Evolutionary conservation across 2,797 vertebrate species (phyloP), one percentile per base, ranked within the genome.

Genomic region (Scomberomorus guttatus): DNA sequence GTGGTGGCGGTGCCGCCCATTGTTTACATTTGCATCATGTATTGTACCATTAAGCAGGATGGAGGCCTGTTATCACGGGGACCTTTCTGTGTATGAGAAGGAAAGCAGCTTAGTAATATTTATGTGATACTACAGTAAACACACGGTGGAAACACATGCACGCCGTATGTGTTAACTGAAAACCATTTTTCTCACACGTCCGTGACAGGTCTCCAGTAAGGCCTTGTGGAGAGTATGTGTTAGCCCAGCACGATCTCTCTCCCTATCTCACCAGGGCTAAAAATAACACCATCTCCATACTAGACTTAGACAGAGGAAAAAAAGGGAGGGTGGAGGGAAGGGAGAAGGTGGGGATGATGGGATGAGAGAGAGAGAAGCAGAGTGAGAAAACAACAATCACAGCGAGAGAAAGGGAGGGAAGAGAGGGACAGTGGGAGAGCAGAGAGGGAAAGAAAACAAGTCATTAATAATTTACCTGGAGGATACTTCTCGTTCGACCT

Each of bases 391-490:
- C 66, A 64, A 73, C 62, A 89, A 77, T 82, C 82, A 60, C 63
- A 50, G 75, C 8, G 12, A 18, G 56, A 63, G 76, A 72, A 62
- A 65, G 44, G 70, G 50, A n/a, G 54, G 75, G 51, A 54, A 20
- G 84, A 82, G 83, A 73, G 7, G 5, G 71, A 76, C 13, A 17
- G 61, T 71, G 74, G 24, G 32, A 79, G 72, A 66, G 66, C 62
- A 74, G 55, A 74, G 65, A 75, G 67, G 77, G 72, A 87, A 87
- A 78, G 71, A 85, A 83, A 85, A 84, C 79, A 86, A 83, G 78
- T 59, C 82, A 88, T 93, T 88, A 89, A 94, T 93, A 84, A 93
- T 94, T 92, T 72, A 94, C 88, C 86, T 82, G 67, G 66, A 75
- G 86, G 88, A 89, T 84, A 79, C 83, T 88, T 93, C 55, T 5